phyloP scores from a whole-genome alignment of 2,888 invertebrate species.

The Steinernema scapterisci region DNA sequence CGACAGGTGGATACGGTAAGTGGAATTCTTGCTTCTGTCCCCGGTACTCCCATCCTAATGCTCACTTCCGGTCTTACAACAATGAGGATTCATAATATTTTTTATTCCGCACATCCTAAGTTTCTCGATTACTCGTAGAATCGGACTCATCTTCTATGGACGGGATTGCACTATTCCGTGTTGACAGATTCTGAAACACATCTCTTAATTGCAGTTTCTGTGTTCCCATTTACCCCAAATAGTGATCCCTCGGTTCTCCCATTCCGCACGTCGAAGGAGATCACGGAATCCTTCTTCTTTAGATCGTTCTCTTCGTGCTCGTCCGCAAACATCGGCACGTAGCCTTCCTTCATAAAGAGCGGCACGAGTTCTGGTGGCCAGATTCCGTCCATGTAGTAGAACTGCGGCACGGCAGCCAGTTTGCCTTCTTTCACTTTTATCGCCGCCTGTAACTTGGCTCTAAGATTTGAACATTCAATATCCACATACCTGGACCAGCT shows the following conservation, averaged over 20 bases:
- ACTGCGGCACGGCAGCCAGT: conserved; percentile 59
- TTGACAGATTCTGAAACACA: background rate
- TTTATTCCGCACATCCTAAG: too few species aligned
- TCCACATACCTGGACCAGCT: conserved; percentile 53
- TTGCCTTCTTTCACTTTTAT: conserved; percentile 65
- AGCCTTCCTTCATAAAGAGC: conserved; percentile 63
- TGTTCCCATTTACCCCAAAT: background rate
- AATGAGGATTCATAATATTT: too few species aligned
- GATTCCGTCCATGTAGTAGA: conserved; percentile 60
- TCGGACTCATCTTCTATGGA: background rate
- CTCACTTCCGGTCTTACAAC: too few species aligned
- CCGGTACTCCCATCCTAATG: too few species aligned
- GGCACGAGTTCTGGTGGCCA: conserved; percentile 52
- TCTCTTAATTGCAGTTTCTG: background rate
- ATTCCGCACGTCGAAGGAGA: background rate
- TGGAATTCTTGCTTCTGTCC: too few species aligned
- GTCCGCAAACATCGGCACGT: conserved; percentile 62
- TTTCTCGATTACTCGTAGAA: background rate
- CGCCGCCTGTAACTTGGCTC: conserved; percentile 50
- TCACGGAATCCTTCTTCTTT: conserved; percentile 24
- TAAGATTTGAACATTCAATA: background rate
- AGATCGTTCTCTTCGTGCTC: conserved; percentile 47
- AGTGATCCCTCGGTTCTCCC: conserved; percentile 14
- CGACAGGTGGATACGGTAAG: too few species aligned
- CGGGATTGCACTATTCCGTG: background rate